Evolutionary conservation across 2,797 vertebrate genomes (phyloP), one percentile per base, ranked within the genome.

Genomic region (Syncerus caffer): DNA sequence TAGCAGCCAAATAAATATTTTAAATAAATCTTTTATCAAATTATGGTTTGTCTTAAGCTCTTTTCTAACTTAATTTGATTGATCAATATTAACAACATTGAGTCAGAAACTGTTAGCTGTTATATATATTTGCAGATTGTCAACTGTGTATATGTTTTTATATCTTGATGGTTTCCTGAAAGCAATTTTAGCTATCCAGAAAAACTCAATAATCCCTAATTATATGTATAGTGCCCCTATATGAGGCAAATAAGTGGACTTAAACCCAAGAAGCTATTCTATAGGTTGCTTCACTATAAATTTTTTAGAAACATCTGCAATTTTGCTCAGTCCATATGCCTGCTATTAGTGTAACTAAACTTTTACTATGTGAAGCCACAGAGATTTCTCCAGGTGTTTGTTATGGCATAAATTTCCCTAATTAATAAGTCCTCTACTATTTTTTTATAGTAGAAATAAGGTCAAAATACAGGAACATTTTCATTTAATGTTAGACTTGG

Each of bases 241-340:
- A 31, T 27, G 11, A 71, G 21, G 45, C 12, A 89, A 14, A 38
- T 9, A 47, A 2, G 3, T 45, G 23, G 42, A 60, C 47, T 58
- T 34, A 64, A 86, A 57, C 29, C 17, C 17, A 78, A 58, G 62
- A 90, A 47, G 62, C 2, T 45, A 23, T 79, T 47, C n/a, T 87
- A 47, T 4, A 7, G 60, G 67, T 88, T 94, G 87, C 47, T 76
- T 97, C 55, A 83, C 85, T 96, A 80, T 90, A 86, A 15, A 88
- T 88, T 80, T 51, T 82, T 96, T 98, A 96, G 79, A 97, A 92
- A 71, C 19, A 95, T 85, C 80, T 97, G 67, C 89, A 89, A 47
- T 87, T 87, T 97, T 95, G 42, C 47, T 90, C 13, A 96, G 4
- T 42, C 83, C 78, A 55, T 21, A 62, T 27, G 98, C 76, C 76